A percentile compares a stretch with the other conserved stretches of the same genome.
Evolutionary conservation across 2,797 vertebrate genomes (phyloP).

Genomic region (Silurus lanzhouensis): DNA sequence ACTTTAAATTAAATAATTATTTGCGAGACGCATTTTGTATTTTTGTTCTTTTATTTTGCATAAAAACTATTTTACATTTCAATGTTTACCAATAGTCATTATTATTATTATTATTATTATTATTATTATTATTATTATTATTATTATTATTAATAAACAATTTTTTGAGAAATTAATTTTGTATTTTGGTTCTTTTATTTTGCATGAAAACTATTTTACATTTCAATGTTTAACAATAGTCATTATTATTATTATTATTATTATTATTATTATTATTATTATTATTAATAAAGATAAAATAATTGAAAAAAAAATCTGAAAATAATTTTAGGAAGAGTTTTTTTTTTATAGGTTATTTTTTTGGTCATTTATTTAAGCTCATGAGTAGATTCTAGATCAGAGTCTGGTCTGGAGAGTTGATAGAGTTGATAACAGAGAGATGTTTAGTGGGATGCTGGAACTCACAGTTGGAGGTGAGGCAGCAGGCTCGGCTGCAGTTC

Average conservation of each 20-base stretch:
- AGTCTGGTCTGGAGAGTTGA: too few relatives aligned
- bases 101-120: too few relatives aligned
- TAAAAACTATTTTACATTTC: not conserved
- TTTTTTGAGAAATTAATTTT: not conserved
- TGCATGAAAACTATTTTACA: not conserved
- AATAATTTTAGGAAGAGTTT: too few relatives aligned
- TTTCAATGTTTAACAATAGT: not conserved
- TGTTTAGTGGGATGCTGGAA: slow-evolving; percentile 5
- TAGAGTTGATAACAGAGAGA: not conserved
- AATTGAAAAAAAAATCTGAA: too few relatives aligned
- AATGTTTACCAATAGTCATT: not conserved
- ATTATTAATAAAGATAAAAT: too few relatives aligned
- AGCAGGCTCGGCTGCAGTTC: slow-evolving; percentile 87
- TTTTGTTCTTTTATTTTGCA: not conserved
- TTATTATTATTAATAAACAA: not conserved
- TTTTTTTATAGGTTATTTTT: too few relatives aligned
- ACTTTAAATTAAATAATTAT: not conserved
- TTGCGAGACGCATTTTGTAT: not conserved
- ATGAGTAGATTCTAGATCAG: not conserved
- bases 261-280: not conserved
- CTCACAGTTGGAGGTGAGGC: slow-evolving; percentile 87
- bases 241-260: too few relatives aligned
- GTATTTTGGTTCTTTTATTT: not conserved
- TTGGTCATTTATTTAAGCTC: not conserved
- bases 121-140: not conserved